phyloP scores from a whole-genome alignment of 2,797 vertebrate species.

The Sebastes vulpes region DNA sequence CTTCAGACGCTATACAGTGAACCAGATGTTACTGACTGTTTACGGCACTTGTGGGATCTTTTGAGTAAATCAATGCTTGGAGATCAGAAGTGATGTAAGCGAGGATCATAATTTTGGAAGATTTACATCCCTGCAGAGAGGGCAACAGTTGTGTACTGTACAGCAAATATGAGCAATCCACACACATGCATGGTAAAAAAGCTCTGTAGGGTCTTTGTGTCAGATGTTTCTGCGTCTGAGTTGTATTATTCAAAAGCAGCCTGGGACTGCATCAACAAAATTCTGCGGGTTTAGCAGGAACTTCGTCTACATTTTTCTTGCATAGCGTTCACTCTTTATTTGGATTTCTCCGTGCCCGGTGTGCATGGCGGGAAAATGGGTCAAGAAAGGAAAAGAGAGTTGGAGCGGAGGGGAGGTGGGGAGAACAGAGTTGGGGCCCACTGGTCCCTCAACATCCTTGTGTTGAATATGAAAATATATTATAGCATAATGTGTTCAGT shows the following conservation, averaged over 20 bases:
- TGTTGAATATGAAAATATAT: conserved; percentile 90
- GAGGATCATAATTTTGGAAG: conserved; percentile 31
- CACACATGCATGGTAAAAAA: conserved; percentile 19
- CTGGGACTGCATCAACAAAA: conserved; percentile 37
- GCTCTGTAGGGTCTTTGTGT: conserved; percentile 23
- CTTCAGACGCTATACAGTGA: conserved; percentile 9
- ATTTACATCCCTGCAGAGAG: conserved; percentile 39
- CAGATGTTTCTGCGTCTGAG: conserved; percentile 28
- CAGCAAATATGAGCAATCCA: conserved; percentile 18
- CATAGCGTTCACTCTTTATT: conserved; percentile 60
- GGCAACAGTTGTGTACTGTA: conserved; percentile 5
- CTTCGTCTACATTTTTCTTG: conserved; percentile 44
- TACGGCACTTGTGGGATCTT: conserved; percentile 29
- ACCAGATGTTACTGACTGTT: conserved; percentile 58
- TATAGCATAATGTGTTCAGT: conserved; percentile 90
- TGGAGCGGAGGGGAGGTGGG: neutral
- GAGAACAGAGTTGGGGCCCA: conserved; percentile 52
- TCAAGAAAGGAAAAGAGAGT: conserved; percentile 38
- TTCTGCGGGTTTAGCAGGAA: conserved; percentile 26
- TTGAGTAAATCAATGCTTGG: conserved; percentile 16
- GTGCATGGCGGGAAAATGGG: conserved; percentile 62
- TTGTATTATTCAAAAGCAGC: conserved; percentile 58
- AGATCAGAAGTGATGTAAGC: conserved; percentile 10
- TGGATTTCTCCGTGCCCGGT: conserved; percentile 34
- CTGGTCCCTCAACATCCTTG: conserved; percentile 70